A percentile compares a stretch with the other conserved stretches of the same genome.
Conservation (phyloP, 2,113 vertebrate genomes). For the Emydocephalus ijimae region DNA sequence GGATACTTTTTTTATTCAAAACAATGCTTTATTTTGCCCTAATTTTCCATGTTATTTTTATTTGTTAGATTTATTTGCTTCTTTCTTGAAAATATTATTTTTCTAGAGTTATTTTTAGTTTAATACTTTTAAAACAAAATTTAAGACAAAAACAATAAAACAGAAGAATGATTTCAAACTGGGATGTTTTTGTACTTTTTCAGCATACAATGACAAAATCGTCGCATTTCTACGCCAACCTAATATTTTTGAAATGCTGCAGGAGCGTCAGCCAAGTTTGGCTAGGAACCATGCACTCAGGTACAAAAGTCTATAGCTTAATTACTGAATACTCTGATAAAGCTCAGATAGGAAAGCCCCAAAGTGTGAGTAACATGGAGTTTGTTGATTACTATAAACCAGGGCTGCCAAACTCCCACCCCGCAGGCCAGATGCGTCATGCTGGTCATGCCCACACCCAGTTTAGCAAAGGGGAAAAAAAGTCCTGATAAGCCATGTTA, state of each 20-base stretch:
- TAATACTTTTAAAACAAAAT: not conserved
- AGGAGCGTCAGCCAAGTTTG: conserved; percentile 93
- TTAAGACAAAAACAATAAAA: not conserved
- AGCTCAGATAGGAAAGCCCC: not conserved
- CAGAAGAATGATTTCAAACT: not conserved
- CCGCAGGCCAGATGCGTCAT: too few relatives aligned
- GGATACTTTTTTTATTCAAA: not conserved
- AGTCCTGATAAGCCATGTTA: too few relatives aligned
- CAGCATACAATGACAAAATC: conserved; percentile 98
- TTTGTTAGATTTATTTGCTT: not conserved
- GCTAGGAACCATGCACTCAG: conserved; percentile 90
- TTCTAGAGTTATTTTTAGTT: not conserved
- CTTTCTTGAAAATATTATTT: not conserved
- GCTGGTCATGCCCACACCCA: too few relatives aligned
- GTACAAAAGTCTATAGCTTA: conserved; percentile 57
- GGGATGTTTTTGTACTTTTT: conserved; percentile 37
- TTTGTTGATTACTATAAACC: not conserved
- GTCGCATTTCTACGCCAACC: conserved; percentile 96
- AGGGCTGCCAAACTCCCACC: too few relatives aligned
- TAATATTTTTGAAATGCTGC: conserved; percentile 95
- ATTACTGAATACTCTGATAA: not conserved
- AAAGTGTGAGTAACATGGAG: not conserved
- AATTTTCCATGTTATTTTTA: not conserved
- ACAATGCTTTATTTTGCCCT: not conserved
- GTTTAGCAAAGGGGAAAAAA: too few relatives aligned